These are phyloP conservation scores for Australoheros scitulus DNA, from an alignment of 2,113 vertebrate species.

Conservation along the genomic window DNA sequence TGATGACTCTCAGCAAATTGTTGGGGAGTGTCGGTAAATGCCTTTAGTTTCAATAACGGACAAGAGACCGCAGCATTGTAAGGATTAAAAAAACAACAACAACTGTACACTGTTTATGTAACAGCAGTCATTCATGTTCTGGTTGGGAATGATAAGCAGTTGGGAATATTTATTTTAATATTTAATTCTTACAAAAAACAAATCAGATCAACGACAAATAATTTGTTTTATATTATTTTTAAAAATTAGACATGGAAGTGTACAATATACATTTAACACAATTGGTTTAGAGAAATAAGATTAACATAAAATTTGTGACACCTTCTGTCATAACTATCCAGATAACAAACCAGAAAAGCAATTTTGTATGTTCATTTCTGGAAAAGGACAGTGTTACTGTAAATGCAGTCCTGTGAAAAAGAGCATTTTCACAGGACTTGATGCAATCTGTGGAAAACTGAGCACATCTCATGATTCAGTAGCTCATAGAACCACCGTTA, in stretches of 20 bases:
- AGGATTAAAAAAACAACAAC: conserved; percentile 46
- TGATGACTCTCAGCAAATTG: conserved; percentile 88
- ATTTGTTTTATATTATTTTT: not conserved
- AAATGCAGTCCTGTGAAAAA: not conserved
- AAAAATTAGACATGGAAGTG: not conserved
- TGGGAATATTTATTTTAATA: not conserved
- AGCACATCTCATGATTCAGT: no score
- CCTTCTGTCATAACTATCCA: not conserved
- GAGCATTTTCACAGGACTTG: no score
- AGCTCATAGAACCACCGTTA: no score
- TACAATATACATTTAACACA: not conserved
- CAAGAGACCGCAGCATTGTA: conserved; percentile 75
- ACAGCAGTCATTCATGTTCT: conserved; percentile 14
- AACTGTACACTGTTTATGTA: conserved; percentile 4
- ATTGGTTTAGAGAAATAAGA: not conserved
- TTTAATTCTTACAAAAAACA: not conserved
- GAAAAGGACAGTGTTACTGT: not conserved
- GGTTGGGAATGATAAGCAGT: not conserved
- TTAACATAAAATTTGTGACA: not conserved
- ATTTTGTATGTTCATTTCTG: not conserved
- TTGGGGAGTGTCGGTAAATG: conserved; percentile 84
- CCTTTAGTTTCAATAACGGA: conserved; percentile 69
- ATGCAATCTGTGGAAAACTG: no score
- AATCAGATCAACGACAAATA: not conserved
- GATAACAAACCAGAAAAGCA: not conserved